Conservation (phyloP, 2,797 vertebrate genomes). For the Crocodylus rhombifer region DNA sequence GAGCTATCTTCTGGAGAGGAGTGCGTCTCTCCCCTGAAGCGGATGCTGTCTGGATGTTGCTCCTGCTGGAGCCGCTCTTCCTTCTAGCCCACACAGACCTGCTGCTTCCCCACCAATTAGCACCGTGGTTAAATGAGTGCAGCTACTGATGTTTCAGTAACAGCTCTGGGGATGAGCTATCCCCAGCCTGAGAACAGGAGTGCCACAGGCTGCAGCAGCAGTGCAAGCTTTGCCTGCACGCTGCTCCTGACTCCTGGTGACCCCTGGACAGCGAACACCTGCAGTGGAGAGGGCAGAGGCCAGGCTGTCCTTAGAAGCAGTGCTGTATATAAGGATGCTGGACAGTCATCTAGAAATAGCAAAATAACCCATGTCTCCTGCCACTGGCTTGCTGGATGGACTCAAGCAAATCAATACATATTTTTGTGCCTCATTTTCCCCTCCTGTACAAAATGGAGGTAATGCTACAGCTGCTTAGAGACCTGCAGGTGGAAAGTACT, state of each 20-base stretch:
- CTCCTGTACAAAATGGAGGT: background rate
- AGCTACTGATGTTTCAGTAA: background rate
- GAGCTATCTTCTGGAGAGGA: background rate
- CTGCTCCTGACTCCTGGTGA: no score
- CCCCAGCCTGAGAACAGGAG: background rate
- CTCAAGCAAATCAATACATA: background rate
- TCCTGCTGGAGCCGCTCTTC: background rate
- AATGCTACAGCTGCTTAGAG: background rate
- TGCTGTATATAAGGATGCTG: background rate
- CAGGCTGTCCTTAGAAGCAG: background rate
- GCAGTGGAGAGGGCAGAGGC: no score
- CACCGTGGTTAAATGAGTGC: no score
- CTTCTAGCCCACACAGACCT: background rate
- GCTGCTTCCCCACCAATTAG: background rate
- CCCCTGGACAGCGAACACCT: background rate
- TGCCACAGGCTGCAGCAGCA: background rate
- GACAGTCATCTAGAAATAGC: no score
- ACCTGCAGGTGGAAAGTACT: background rate
- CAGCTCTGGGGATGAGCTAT: background rate
- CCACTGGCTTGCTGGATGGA: background rate
- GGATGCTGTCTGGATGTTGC: background rate
- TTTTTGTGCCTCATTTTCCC: background rate
- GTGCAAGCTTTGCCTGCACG: background rate
- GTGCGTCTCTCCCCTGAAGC: background rate
- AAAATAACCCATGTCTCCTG: no score